Evolutionary conservation across 2,797 vertebrate species (phyloP), one percentile per base, ranked within the genome.

Genomic region (Labroides dimidiatus): DNA sequence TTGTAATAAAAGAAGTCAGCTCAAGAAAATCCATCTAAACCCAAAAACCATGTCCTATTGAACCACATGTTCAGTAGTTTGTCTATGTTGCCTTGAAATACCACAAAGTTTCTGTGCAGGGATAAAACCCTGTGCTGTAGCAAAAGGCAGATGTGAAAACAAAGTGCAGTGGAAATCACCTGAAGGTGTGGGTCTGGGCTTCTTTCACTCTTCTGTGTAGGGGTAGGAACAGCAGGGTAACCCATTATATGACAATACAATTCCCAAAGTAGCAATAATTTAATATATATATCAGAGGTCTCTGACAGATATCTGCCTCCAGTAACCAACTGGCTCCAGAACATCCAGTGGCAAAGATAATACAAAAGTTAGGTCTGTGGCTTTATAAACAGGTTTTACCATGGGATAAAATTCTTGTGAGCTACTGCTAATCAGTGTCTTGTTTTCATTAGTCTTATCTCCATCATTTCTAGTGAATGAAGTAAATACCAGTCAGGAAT

Each of bases 401-500:
- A 14, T 39, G 21, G 21, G 37, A 20, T 4, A 2, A 56, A 4
- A 19, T 47, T 69, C 50, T 24, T 45, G 2, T 30, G 54, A 70
- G 54, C 8, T 10, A 19, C 9, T 55, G 48, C 14, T 37, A 12
- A 37, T 47, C 37, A 41, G 19, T 2, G 19, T 33, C 8, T 33
- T 16, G 68, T 59, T 47, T 15, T 13, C 14, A n/a, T 39, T 57
- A 48, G 52, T 17, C 9, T 20, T 19, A 12, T 23, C 3, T 33
- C 36, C 13, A 24, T 41, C 24, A 10, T 17, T 5, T 19, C 33
- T 39, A 53, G 47, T 52, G 17, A 63, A 50, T 19, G 13, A 53
- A 53, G 39, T 10, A 54, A 64, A 79, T n/a, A 48, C 16, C 36
- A 30, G 14, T n/a, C 51, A 30, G 24, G 44, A 30, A 69, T 24